Evolutionary conservation across 2,113 vertebrate species (phyloP), one percentile per base, ranked within the genome.

Genomic region (Pogona vitticeps): DNA sequence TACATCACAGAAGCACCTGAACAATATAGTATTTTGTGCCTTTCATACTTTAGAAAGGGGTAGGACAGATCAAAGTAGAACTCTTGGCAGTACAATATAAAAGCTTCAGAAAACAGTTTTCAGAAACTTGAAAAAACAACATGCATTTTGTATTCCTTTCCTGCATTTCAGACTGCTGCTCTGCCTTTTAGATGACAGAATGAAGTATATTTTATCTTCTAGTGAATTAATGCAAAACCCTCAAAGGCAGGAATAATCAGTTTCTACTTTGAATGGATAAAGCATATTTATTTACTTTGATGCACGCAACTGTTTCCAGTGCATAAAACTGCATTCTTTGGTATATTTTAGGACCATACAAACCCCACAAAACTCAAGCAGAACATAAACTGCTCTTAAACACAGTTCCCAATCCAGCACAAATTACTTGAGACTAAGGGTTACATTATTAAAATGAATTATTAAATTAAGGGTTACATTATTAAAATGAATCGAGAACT

Each of bases 41-140:
- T 73, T 75, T 86, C 80, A 82, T 9, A 67, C 82, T 80, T 85
- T 85, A 93, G 87, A 33, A 67, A 85, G 72, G 36, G 88, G 14
- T 59, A 86, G 88, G 90, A 88, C 38, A 85, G 77, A 93, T 93
- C 56, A 93, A 85, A 92, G 92, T 92, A 77, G 0, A 86, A 89
- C 80, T 92, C 81, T 79, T 91, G 90, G 88, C n/a, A 88, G 88
- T 67, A 71, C 46, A 82, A 92, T 79, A 80, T 31, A 67, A 88
- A 84, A 79, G 86, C 82, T 92, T 84, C 89, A 88, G 68, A 78
- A 88, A 78, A 87, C 84, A 85, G 76, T 67, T 88, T 88, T 88
- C 90, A 93, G 84, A 84, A 79, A 93, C 84, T 76, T 36, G 31
- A 68, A 86, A 85, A 79, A 80, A 72, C 23, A 88, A 87, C 18